Evolutionary conservation across 2,888 invertebrate species (phyloP).

Genomic region (Drosophila dives): DNA sequence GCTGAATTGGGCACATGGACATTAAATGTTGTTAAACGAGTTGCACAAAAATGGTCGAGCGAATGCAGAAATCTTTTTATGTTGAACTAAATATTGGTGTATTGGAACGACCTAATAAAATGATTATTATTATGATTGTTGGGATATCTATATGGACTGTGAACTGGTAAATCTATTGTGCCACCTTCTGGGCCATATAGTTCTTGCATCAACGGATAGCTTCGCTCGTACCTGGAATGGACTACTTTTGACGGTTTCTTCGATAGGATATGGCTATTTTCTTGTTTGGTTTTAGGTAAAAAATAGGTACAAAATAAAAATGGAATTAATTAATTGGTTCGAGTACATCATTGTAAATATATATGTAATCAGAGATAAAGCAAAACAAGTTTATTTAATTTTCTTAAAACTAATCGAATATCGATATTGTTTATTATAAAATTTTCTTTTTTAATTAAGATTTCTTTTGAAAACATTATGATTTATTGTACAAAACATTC

Average conservation of each 20-base stretch:
- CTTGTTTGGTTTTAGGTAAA: too few species aligned
- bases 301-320: too few species aligned
- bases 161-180: not conserved
- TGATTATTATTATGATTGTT: not conserved
- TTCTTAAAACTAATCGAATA: not conserved
- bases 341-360: not conserved
- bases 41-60: too few species aligned
- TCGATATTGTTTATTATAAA: not conserved
- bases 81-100: too few species aligned
- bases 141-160: not conserved
- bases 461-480: not conserved
- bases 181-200: not conserved
- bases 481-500: conserved; percentile 47
- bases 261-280: too few species aligned
- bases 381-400: not conserved
- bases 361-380: not conserved
- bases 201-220: not conserved
- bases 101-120: too few species aligned
- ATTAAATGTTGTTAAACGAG: too few species aligned
- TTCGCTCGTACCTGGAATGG: not conserved
- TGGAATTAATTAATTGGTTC: too few species aligned
- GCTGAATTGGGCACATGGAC: too few species aligned
- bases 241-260: too few species aligned
- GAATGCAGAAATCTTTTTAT: too few species aligned
- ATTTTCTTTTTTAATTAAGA: not conserved